Conservation (phyloP, 2,113 vertebrate species). For the Genyomyrus donnyi region DNA sequence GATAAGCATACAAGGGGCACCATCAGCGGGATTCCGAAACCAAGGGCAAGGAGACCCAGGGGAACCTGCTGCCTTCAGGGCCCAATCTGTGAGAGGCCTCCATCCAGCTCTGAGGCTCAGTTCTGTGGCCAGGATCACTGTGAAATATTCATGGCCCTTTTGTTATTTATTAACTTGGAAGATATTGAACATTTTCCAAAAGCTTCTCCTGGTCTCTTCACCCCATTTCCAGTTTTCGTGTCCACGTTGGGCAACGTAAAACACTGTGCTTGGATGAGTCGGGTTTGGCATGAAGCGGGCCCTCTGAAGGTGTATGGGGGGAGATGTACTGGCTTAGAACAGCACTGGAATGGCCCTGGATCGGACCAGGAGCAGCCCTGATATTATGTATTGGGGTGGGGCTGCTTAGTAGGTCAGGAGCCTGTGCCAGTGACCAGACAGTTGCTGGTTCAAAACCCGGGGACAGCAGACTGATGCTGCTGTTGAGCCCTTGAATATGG, state of each 20-base stretch:
- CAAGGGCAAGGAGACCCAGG: slow-evolving; percentile 27
- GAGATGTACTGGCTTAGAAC: not conserved
- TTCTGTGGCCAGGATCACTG: slow-evolving; percentile 38
- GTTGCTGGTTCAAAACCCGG: not conserved
- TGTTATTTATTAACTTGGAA: slow-evolving; percentile 52
- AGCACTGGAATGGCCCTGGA: not conserved
- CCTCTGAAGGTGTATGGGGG: not conserved
- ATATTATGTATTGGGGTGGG: not conserved
- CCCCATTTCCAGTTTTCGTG: not conserved
- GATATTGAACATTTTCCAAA: slow-evolving; percentile 34
- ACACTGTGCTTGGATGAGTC: not conserved
- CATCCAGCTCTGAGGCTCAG: slow-evolving; percentile 46
- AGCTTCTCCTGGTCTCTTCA: not conserved
- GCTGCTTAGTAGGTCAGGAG: not conserved
- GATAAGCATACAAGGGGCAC: not conserved
- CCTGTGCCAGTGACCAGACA: not conserved
- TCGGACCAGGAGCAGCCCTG: not conserved
- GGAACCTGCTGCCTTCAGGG: slow-evolving; percentile 41
- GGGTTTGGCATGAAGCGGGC: not conserved
- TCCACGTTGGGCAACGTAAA: not conserved
- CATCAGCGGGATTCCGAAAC: not conserved
- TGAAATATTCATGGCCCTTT: slow-evolving; percentile 60
- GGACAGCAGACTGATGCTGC: not conserved
- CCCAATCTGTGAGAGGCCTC: slow-evolving; percentile 59
- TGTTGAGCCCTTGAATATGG: not conserved